Percentiles rank a stretch among this genome's conserved stretches.
phyloP scores from a whole-genome alignment of 2,113 vertebrate genomes.

The Chlamydotis undulata region DNA sequence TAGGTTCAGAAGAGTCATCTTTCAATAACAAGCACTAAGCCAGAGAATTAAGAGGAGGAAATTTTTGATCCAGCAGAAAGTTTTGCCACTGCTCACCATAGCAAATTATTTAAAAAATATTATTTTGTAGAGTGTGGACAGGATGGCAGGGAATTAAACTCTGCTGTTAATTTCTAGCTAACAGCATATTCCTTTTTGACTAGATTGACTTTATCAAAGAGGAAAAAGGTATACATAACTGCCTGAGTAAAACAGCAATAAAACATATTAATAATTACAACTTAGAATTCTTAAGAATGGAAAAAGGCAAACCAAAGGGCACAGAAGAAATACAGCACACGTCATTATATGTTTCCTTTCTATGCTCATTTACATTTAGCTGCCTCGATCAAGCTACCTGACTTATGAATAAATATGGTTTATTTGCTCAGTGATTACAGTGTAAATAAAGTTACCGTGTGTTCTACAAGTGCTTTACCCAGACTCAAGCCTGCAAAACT shows the following conservation, averaged over 20 bases:
- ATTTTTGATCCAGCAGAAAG: background rate
- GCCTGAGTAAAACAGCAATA: background rate
- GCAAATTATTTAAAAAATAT: background rate
- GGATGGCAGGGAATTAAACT: background rate
- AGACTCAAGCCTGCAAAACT: background rate
- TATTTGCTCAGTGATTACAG: background rate
- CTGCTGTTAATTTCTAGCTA: background rate
- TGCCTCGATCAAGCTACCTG: background rate
- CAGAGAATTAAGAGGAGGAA: background rate
- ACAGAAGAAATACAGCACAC: background rate
- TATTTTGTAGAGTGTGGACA: background rate
- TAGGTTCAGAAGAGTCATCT: background rate
- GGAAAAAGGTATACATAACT: background rate
- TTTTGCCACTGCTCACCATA: background rate
- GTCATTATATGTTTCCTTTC: background rate
- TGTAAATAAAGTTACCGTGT: background rate
- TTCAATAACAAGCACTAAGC: background rate
- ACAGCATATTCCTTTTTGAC: background rate
- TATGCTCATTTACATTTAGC: background rate
- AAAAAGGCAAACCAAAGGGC: background rate
- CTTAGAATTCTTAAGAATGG: background rate
- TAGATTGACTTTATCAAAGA: background rate
- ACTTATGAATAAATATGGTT: background rate
- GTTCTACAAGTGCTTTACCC: background rate
- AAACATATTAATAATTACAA: background rate